phyloP scores from a whole-genome alignment of 2,888 invertebrate species.

The Stenchaetothrips biformis region DNA sequence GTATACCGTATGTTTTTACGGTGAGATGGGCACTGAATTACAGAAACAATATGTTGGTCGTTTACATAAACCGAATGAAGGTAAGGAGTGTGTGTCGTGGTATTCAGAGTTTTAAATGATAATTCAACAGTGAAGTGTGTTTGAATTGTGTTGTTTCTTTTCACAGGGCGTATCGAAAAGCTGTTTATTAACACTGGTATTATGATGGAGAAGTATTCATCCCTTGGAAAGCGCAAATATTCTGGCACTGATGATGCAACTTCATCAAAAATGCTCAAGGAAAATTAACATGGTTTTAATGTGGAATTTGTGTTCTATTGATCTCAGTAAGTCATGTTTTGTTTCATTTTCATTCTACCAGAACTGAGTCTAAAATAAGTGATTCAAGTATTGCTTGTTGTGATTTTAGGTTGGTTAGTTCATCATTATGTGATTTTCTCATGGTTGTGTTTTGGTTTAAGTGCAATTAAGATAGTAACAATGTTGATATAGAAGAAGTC shows the following conservation, averaged over 20 bases:
- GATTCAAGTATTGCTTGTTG: too few species aligned
- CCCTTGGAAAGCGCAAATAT: neutral
- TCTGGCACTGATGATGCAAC: neutral
- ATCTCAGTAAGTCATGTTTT: neutral
- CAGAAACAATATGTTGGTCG: neutral
- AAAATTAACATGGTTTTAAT: neutral
- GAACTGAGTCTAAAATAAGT: neutral
- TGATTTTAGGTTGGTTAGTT: neutral
- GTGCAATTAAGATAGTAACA: neutral
- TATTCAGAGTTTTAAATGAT: neutral
- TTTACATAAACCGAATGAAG: neutral
- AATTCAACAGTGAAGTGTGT: neutral
- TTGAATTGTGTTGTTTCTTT: neutral
- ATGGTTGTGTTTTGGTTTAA: too few species aligned
- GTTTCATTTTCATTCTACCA: neutral
- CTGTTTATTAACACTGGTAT: neutral
- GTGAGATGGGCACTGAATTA: neutral
- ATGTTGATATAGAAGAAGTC: too few species aligned
- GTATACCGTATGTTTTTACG: neutral
- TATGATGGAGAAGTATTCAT: neutral
- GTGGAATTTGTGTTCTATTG: neutral
- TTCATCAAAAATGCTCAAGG: neutral
- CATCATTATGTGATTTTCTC: too few species aligned
- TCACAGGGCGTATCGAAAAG: neutral
- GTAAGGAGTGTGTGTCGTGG: neutral